phyloP scores from a whole-genome alignment of 2,888 invertebrate species.

The Platypus cylindrus region DNA sequence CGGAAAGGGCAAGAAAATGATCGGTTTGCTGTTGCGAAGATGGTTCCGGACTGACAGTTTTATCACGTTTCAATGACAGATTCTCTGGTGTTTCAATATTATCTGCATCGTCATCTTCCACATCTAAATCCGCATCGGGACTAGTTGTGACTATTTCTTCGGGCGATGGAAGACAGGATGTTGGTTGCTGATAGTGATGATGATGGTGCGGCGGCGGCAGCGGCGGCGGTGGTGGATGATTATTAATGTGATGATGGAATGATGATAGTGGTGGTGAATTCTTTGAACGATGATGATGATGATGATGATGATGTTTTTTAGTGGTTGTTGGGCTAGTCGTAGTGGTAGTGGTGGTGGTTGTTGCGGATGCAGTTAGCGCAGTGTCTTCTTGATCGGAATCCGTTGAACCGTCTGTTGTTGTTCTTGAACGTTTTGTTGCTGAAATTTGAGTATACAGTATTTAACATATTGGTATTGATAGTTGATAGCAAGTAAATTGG shows the following conservation, averaged over 20 bases:
- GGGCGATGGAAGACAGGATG: slow-evolving; percentile 18
- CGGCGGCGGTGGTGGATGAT: too few species aligned
- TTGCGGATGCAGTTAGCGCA: slow-evolving; percentile 33
- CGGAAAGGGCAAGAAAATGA: slow-evolving; percentile 36
- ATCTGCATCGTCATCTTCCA: slow-evolving; percentile 41
- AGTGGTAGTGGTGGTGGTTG: slow-evolving; percentile 27
- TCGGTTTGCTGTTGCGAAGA: slow-evolving; percentile 27
- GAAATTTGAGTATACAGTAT: too few species aligned
- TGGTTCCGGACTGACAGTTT: slow-evolving; percentile 39
- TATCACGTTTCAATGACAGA: slow-evolving; percentile 55
- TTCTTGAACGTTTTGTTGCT: slow-evolving; percentile 1
- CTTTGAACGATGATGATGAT: too few species aligned
- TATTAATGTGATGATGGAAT: too few species aligned
- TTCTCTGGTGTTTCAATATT: slow-evolving; percentile 57
- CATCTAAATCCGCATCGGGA: slow-evolving; percentile 39
- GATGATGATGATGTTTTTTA: too few species aligned
- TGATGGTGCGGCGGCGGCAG: not conserved
- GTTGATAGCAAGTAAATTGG: too few species aligned
- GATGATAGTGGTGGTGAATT: too few species aligned
- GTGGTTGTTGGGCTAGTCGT: not conserved
- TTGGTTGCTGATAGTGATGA: not conserved
- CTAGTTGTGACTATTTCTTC: slow-evolving; percentile 24
- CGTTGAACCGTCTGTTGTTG: slow-evolving; percentile 31
- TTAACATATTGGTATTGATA: too few species aligned
- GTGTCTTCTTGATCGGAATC: slow-evolving; percentile 35